A percentile compares a stretch with the other conserved stretches of the same genome.
Evolutionary conservation across 1,140 invertebrate species (phyloP).

Genomic region (Camponotus vicinus): DNA sequence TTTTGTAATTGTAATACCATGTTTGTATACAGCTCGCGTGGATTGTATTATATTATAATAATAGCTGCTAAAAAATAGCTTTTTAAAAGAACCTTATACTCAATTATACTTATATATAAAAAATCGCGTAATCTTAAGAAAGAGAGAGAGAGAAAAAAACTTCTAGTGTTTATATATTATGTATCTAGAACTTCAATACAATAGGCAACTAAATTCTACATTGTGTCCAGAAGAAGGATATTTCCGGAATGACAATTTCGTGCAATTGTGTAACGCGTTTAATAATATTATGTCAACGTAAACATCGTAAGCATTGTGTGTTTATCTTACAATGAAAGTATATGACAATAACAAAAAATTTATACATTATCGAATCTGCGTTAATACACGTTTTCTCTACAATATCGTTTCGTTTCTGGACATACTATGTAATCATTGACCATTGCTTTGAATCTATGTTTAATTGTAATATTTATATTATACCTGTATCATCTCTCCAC

Average conservation of each 20-base stretch:
- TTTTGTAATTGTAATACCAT: slow-evolving; percentile 80
- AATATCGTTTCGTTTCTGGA: slow-evolving; percentile 62
- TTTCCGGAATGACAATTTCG: slow-evolving; percentile 23
- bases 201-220: slow-evolving; percentile 65
- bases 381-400: slow-evolving; percentile 33
- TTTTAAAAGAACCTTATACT: slow-evolving; percentile 70
- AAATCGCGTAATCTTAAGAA: slow-evolving; percentile 57
- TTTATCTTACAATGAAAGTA: slow-evolving; percentile 69
- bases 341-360: slow-evolving; percentile 69
- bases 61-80: slow-evolving; percentile 65
- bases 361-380: slow-evolving; percentile 47
- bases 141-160: slow-evolving; percentile 11
- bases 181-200: slow-evolving; percentile 66
- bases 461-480: slow-evolving; percentile 84
- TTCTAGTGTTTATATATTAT: slow-evolving; percentile 71
- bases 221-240: slow-evolving; percentile 63
- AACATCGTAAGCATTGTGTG: slow-evolving; percentile 20
- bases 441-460: slow-evolving; percentile 78
- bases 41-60: slow-evolving; percentile 69
- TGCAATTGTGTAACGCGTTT: slow-evolving; percentile 27
- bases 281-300: slow-evolving; percentile 15
- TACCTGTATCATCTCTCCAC: slow-evolving; percentile 83
- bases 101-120: slow-evolving; percentile 35
- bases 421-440: slow-evolving; percentile 70
- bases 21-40: slow-evolving; percentile 78